These are phyloP conservation scores for Danio rerio DNA, from an alignment of 2,113 vertebrate genomes.

Conservation along the genomic window DNA sequence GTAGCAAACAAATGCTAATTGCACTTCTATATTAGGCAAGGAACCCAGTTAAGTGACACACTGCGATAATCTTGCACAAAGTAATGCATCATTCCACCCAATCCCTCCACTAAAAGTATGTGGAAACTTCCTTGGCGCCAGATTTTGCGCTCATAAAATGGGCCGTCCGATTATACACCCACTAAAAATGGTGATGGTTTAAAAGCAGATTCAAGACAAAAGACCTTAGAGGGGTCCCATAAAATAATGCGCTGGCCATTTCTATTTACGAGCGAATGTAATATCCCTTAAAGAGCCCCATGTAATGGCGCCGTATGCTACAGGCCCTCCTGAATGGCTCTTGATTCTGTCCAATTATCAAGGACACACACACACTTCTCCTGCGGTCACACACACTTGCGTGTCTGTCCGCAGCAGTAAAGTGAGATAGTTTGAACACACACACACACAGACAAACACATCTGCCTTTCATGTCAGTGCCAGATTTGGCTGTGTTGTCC, in stretches of 20 bases:
- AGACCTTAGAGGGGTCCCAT: conserved; percentile 1
- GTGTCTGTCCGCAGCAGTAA: conserved; percentile 43
- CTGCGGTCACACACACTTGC: conserved; percentile 34
- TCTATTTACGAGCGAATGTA: conserved; percentile 18
- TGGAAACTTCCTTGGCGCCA: neutral
- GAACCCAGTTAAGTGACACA: conserved; percentile 43
- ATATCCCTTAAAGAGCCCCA: conserved; percentile 1
- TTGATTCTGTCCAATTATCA: conserved; percentile 51
- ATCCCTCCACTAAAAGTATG: neutral
- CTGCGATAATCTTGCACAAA: conserved; percentile 49
- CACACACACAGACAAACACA: conserved; percentile 47
- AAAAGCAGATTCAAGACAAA: neutral
- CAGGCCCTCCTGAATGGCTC: conserved; percentile 35
- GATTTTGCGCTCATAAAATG: neutral
- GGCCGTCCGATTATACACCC: neutral
- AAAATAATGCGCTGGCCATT: neutral
- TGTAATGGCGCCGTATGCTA: neutral
- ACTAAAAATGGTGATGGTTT: neutral
- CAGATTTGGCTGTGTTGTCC: conserved; percentile 48
- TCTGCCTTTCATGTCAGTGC: conserved; percentile 60
- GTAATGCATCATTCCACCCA: conserved; percentile 7
- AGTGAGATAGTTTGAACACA: conserved; percentile 34
- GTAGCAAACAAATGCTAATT: conserved; percentile 31
- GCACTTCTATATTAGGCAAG: conserved; percentile 24
- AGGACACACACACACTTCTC: conserved; percentile 50